Percentiles rank a stretch among this genome's conserved stretches.
These are phyloP conservation scores for Pantherophis guttatus DNA, from an alignment of 2,113 vertebrate species.

Conservation along the genomic window DNA sequence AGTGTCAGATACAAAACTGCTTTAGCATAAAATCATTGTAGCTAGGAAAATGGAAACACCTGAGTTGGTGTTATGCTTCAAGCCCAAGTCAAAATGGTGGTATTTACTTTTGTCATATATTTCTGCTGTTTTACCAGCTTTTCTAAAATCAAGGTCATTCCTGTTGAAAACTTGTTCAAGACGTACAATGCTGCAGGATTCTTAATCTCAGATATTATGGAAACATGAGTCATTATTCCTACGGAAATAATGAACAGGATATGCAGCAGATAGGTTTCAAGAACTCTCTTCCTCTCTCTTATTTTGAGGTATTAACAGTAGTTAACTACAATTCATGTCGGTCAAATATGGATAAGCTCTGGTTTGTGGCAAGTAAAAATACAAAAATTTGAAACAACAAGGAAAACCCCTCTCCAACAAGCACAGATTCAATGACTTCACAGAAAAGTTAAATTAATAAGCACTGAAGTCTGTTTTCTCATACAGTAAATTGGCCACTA, in stretches of 20 bases:
- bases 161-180: background rate
- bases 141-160: background rate
- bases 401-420: background rate
- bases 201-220: background rate
- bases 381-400: background rate
- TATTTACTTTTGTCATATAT: background rate
- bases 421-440: background rate
- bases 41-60: background rate
- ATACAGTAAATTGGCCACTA: background rate
- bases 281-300: background rate
- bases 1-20: background rate
- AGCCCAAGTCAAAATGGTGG: background rate
- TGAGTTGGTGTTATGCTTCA: background rate
- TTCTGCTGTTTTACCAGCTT: slow-evolving; percentile 4
- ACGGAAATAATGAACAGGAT: background rate
- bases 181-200: background rate
- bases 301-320: background rate
- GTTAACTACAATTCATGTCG: background rate
- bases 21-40: background rate
- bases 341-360: background rate
- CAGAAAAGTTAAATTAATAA: background rate
- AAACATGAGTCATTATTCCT: background rate
- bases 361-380: background rate
- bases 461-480: background rate
- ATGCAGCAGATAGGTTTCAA: background rate